Percentiles rank a stretch among this genome's conserved stretches.
Evolutionary conservation across 1,140 invertebrate species (phyloP).

Genomic region (Microplitis demolitor): DNA sequence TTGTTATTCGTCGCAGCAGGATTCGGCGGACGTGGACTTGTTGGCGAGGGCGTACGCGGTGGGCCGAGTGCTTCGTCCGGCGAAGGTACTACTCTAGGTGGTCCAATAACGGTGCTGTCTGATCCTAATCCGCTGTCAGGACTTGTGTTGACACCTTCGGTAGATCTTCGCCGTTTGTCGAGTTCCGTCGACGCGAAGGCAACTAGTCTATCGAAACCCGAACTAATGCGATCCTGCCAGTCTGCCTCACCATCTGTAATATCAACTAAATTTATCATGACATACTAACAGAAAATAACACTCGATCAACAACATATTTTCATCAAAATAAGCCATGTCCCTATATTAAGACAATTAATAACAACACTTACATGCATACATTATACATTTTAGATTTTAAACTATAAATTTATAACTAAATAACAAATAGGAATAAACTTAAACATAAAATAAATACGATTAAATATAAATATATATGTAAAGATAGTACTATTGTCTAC

Average conservation of each 20-base stretch:
- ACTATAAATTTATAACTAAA: too few relatives aligned
- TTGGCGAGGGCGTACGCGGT: constrained; percentile 72
- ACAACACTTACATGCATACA: too few relatives aligned
- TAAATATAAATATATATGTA: neutral
- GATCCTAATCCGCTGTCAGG: constrained; percentile 80
- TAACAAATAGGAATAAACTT: neutral
- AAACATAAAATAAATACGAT: neutral
- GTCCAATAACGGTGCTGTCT: constrained; percentile 65
- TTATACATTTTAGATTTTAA: too few relatives aligned
- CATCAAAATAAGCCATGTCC: constrained; percentile 60
- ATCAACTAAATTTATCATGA: constrained; percentile 30
- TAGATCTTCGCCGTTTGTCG: constrained; percentile 78
- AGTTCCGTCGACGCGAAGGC: constrained; percentile 85
- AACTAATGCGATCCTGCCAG: constrained; percentile 86
- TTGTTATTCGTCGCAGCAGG: constrained; percentile 33
- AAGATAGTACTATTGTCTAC: neutral
- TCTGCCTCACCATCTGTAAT: constrained; percentile 68
- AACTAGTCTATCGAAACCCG: constrained; percentile 84
- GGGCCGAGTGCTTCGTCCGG: constrained; percentile 65
- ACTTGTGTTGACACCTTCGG: constrained; percentile 77
- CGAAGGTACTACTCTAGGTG: constrained; percentile 62
- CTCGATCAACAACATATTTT: constrained; percentile 41
- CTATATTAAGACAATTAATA: neutral
- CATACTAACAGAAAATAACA: constrained; percentile 25
- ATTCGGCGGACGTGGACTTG: constrained; percentile 63